Conservation (phyloP, 2,888 invertebrate species). For the Ecliptopera silaceata region DNA sequence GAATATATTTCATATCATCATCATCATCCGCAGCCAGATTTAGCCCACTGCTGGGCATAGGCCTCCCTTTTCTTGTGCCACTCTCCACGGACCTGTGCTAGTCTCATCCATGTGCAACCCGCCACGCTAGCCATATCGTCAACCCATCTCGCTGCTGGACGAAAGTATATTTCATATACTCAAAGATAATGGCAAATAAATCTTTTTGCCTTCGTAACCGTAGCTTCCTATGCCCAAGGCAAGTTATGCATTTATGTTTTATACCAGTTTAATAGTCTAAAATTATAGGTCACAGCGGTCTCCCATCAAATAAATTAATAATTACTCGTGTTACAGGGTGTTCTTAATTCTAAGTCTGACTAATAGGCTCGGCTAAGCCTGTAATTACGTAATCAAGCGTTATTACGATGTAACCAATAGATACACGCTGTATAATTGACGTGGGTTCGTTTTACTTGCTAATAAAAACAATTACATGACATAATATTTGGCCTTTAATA, state of each 20-base stretch:
- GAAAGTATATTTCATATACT: no score
- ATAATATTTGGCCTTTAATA: conserved; percentile 4
- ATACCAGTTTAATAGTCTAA: conserved; percentile 19
- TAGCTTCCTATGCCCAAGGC: background rate
- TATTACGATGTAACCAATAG: conserved; percentile 39
- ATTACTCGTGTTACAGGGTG: conserved; percentile 21
- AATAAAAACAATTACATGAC: conserved; percentile 11
- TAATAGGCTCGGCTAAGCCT: conserved; percentile 37
- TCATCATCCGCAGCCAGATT: no score
- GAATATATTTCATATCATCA: no score
- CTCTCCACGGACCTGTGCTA: no score
- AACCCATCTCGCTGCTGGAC: no score
- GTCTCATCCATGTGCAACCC: no score
- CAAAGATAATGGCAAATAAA: no score
- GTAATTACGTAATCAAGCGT: conserved; percentile 44
- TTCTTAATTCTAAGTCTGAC: conserved; percentile 36
- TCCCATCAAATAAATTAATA: conserved; percentile 21
- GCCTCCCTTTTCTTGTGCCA: no score
- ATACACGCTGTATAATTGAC: conserved; percentile 29
- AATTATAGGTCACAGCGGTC: conserved; percentile 20
- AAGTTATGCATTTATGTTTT: conserved; percentile 1
- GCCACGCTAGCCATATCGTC: no score
- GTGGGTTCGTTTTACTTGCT: conserved; percentile 17
- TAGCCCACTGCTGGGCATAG: no score
- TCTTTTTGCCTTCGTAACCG: no score